Percentiles rank a stretch among this genome's conserved stretches.
phyloP scores from a whole-genome alignment of 2,888 invertebrate genomes.

The Drosophila acutilabella region DNA sequence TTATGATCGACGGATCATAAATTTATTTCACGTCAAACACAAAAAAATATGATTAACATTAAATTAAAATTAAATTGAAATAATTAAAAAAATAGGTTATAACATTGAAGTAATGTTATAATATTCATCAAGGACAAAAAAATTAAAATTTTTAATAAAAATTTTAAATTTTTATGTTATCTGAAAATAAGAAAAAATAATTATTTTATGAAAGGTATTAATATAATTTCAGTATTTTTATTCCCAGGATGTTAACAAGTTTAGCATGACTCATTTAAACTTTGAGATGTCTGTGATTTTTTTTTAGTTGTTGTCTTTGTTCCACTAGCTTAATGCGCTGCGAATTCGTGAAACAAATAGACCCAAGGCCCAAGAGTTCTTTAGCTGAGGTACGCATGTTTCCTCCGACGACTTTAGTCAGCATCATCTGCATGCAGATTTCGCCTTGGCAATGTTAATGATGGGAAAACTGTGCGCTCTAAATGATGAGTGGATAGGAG shows the following conservation, averaged over 20 bases:
- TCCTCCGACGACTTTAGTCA: slow-evolving; percentile 52
- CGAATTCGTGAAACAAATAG: slow-evolving; percentile 82
- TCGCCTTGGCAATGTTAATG: slow-evolving; percentile 71
- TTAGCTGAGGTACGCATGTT: slow-evolving; percentile 81
- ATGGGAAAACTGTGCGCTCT: slow-evolving; percentile 62
- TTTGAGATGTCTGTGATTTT: slow-evolving; percentile 43
- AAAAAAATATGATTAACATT: too few species aligned
- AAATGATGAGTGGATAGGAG: slow-evolving; percentile 14
- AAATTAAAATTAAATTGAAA: too few species aligned
- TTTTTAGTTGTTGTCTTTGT: slow-evolving; percentile 25
- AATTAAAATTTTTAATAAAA: too few species aligned
- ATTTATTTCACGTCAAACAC: too few species aligned
- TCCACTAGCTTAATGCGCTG: slow-evolving; percentile 61
- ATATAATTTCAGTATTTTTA: neutral
- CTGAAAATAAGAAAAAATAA: too few species aligned
- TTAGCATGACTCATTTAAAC: neutral
- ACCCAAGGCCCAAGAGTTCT: slow-evolving; percentile 60
- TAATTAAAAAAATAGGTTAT: too few species aligned
- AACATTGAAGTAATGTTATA: too few species aligned
- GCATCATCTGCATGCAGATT: slow-evolving; percentile 72
- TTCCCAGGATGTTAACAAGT: slow-evolving; percentile 37
- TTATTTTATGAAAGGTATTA: neutral
- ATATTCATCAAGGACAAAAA: too few species aligned
- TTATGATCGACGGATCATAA: too few species aligned
- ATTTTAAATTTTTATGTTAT: too few species aligned